Evolutionary conservation across 2,797 vertebrate genomes (phyloP).

Genomic region (Telmatherina bonti): DNA sequence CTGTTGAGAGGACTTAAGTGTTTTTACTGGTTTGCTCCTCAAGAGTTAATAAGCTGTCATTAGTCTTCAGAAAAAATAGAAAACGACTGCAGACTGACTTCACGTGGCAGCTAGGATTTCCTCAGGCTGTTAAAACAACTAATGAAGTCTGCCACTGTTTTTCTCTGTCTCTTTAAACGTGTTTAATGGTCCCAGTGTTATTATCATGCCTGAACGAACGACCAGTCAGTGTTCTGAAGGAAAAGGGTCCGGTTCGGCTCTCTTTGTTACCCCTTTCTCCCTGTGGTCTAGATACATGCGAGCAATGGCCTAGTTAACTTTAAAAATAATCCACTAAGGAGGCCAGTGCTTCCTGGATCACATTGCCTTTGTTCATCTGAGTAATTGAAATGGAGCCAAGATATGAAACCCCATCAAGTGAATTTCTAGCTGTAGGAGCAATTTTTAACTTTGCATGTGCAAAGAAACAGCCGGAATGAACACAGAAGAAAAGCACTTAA

Average conservation of each 20-base stretch:
- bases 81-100: slow-evolving; percentile 2
- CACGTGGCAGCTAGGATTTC: slow-evolving; percentile 4
- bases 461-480: neutral
- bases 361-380: slow-evolving; percentile 75
- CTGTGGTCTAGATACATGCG: slow-evolving; percentile 69
- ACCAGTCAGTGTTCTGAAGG: slow-evolving; percentile 51
- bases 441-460: neutral
- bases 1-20: neutral
- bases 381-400: slow-evolving; percentile 65
- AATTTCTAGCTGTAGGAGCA: neutral
- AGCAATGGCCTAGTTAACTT: slow-evolving; percentile 79
- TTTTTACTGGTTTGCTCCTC: too few relatives aligned
- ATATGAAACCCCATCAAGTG: slow-evolving; percentile 50
- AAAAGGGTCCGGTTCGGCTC: slow-evolving; percentile 39
- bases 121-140: slow-evolving; percentile 4
- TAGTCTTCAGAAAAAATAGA: neutral
- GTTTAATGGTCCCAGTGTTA: slow-evolving; percentile 24
- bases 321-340: slow-evolving; percentile 80
- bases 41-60: too few relatives aligned
- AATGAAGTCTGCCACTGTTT: slow-evolving; percentile 16
- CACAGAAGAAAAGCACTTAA: neutral
- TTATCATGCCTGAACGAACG: slow-evolving; percentile 38
- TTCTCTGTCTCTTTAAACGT: neutral
- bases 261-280: slow-evolving; percentile 56
- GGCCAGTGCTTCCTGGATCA: slow-evolving; percentile 76